A percentile compares a stretch with the other conserved stretches of the same genome.
Conservation (phyloP, 1,140 invertebrate genomes). For the Trypoxylus dichotomus region DNA sequence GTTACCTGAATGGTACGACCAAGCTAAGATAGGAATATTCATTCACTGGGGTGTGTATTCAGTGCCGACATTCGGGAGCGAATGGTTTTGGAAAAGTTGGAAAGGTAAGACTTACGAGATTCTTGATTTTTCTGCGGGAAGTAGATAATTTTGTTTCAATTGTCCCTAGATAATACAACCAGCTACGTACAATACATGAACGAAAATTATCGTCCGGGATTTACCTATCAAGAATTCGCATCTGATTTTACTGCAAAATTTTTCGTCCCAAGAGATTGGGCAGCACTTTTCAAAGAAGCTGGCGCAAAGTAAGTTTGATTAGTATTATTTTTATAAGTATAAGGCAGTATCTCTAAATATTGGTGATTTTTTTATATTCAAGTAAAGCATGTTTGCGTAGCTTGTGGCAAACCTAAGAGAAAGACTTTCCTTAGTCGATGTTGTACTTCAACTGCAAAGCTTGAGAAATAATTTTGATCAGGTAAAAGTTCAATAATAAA, state of each 20-base stretch:
- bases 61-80: constrained; percentile 80
- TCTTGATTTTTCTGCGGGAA: background rate
- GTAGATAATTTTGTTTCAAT: background rate
- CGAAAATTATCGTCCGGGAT: constrained; percentile 72
- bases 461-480: too few relatives aligned
- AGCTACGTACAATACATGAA: constrained; percentile 72
- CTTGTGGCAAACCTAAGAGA: too few relatives aligned
- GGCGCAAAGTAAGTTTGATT: constrained; percentile 78
- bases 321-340: too few relatives aligned
- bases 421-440: too few relatives aligned
- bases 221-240: constrained; percentile 86
- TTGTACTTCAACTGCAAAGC: too few relatives aligned
- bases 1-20: constrained; percentile 85
- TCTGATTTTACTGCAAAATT: constrained; percentile 80
- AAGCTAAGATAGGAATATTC: constrained; percentile 90
- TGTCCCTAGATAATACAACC: background rate
- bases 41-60: constrained; percentile 93
- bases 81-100: constrained; percentile 89
- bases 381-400: too few relatives aligned
- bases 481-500: too few relatives aligned
- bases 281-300: constrained; percentile 69
- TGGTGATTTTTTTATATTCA: too few relatives aligned
- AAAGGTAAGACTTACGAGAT: constrained; percentile 57
- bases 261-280: constrained; percentile 78
- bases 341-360: too few relatives aligned